Conservation (phyloP, 2,113 vertebrate species). For the Ginglymostoma cirratum region DNA sequence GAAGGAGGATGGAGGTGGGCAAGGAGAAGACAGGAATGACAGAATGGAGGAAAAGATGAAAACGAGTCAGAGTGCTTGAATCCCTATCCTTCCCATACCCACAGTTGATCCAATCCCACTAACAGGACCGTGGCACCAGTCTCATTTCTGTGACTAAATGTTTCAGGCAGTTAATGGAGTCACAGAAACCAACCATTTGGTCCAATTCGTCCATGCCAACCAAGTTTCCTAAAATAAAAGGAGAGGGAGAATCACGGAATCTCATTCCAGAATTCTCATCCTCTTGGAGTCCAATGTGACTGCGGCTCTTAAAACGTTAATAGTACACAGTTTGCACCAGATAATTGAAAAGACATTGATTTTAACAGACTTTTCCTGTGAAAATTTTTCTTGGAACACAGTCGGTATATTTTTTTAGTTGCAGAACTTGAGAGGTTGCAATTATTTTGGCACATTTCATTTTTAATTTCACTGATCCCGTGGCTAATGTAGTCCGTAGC, state of each 20-base stretch:
- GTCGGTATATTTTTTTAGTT: not conserved
- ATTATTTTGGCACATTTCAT: not conserved
- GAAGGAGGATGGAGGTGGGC: not conserved
- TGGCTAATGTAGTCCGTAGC: not conserved
- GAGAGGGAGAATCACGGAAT: not conserved
- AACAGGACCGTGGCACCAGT: not conserved
- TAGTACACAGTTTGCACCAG: not conserved
- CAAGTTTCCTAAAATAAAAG: no score
- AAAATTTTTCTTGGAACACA: not conserved
- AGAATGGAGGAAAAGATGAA: not conserved
- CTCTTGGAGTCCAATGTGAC: not conserved
- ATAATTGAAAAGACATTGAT: not conserved
- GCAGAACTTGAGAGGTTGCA: not conserved
- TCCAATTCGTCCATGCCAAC: no score
- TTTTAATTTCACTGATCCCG: constrained; percentile 18
- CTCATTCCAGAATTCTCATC: not conserved
- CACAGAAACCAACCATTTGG: no score
- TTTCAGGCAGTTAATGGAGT: not conserved
- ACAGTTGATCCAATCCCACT: not conserved
- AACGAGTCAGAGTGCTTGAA: not conserved
- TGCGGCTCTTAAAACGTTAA: not conserved
- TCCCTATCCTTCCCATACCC: no score
- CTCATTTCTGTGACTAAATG: not conserved
- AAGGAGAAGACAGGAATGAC: not conserved
- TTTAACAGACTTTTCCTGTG: not conserved